Conservation (phyloP, 1,140 invertebrate genomes). For the Drosophila littoralis region DNA sequence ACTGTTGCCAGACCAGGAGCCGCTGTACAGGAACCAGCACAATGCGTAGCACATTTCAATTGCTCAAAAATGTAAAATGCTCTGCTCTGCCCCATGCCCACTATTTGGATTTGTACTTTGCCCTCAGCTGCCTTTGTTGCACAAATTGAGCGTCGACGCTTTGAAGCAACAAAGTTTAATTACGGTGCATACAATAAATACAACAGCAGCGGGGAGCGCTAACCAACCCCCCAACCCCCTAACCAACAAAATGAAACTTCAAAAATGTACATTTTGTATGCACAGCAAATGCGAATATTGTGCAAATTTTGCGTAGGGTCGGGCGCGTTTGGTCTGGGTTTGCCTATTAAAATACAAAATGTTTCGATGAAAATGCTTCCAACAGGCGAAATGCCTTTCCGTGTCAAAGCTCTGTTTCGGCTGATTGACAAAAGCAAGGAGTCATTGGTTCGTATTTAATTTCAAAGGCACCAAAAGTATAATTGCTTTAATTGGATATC, state of each 20-base stretch:
- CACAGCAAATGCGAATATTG: slow-evolving; percentile 68
- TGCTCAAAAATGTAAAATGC: slow-evolving; percentile 75
- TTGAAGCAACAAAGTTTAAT: slow-evolving; percentile 82
- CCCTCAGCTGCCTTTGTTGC: slow-evolving; percentile 68
- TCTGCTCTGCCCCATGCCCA: not conserved
- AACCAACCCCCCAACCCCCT: too few species aligned
- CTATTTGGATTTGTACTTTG: slow-evolving; percentile 46
- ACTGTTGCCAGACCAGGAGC: slow-evolving; percentile 9
- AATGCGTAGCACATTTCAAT: slow-evolving; percentile 75
- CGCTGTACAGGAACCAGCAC: slow-evolving; percentile 15
- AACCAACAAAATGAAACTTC: slow-evolving; percentile 34
- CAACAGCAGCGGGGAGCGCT: slow-evolving; percentile 6
- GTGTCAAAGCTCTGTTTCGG: not conserved
- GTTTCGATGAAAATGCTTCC: not conserved
- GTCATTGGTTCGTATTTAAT: not conserved
- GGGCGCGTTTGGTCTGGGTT: slow-evolving; percentile 1
- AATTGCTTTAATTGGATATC: not conserved
- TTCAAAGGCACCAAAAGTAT: not conserved
- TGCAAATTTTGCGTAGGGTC: slow-evolving; percentile 61
- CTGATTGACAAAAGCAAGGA: slow-evolving; percentile 1
- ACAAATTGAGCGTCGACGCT: slow-evolving; percentile 78
- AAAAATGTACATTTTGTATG: slow-evolving; percentile 61
- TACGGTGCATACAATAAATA: slow-evolving; percentile 62
- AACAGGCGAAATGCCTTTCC: not conserved
- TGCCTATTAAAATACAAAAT: slow-evolving; percentile 48